Conservation (phyloP, 2,113 vertebrate genomes). For the Notarius quadriscutis region DNA sequence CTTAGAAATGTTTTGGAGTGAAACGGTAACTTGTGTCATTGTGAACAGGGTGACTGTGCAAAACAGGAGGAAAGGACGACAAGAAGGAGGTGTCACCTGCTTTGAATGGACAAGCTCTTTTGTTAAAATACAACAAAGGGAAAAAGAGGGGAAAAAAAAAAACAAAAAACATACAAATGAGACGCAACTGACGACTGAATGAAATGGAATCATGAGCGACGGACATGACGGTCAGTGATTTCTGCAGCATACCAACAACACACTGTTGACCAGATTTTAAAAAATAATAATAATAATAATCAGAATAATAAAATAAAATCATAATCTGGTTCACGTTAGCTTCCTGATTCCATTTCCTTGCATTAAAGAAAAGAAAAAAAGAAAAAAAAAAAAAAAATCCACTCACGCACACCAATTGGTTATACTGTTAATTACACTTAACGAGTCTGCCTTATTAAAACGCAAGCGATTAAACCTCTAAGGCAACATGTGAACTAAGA, state of each 20-base stretch:
- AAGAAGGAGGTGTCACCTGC: background rate
- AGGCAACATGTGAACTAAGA: constrained; percentile 79
- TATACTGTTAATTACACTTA: constrained; percentile 41
- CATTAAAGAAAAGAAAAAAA: constrained; percentile 57
- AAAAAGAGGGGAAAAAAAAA: too few relatives aligned
- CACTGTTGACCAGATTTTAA: background rate
- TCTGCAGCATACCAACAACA: constrained; percentile 53
- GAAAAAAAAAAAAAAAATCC: constrained; percentile 60
- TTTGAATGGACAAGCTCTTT: background rate
- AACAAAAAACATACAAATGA: background rate
- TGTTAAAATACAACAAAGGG: background rate
- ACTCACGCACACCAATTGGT: constrained; percentile 31
- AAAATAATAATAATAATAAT: background rate
- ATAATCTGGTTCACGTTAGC: background rate
- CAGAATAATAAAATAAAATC: background rate
- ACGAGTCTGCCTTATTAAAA: constrained; percentile 61
- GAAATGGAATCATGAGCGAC: background rate
- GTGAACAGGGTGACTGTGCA: constrained; percentile 66
- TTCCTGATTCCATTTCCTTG: constrained; percentile 40
- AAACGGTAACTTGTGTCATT: constrained; percentile 35
- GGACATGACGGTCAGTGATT: constrained; percentile 38
- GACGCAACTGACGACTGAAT: background rate
- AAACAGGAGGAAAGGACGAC: constrained; percentile 47
- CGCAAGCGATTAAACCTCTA: constrained; percentile 66
- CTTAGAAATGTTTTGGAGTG: background rate